Evolutionary conservation across 2,888 invertebrate species (phyloP).

Genomic region (Melanophora roralis): DNA sequence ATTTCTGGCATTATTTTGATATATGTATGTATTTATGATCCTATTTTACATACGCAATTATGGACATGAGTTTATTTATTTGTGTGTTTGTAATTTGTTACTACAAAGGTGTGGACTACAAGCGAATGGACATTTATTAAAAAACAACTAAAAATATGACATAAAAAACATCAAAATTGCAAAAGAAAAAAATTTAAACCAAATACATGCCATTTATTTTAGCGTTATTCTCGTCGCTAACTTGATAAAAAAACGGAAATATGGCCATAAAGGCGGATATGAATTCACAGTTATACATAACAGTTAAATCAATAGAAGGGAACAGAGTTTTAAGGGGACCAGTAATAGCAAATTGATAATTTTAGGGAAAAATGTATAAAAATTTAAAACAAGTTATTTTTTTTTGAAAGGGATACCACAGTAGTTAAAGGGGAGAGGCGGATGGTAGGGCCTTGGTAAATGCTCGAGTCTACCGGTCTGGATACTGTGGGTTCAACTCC

Average conservation of each 20-base stretch:
- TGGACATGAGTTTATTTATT: too few relatives aligned
- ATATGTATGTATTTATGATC: too few relatives aligned
- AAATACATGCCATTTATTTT: conserved; percentile 45
- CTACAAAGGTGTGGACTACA: background rate
- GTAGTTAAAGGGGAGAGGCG: too few relatives aligned
- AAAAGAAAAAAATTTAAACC: conserved; percentile 15
- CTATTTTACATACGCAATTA: too few relatives aligned
- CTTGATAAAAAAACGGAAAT: conserved; percentile 67
- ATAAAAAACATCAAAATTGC: background rate
- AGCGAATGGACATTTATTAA: conserved; percentile 16
- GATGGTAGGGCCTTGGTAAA: too few relatives aligned
- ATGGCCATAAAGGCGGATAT: conserved; percentile 72
- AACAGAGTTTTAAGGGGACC: conserved; percentile 6
- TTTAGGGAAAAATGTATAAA: background rate
- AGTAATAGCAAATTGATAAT: background rate
- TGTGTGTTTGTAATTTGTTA: too few relatives aligned
- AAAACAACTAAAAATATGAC: conserved; percentile 33
- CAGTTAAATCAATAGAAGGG: too few relatives aligned
- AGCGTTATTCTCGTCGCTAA: conserved; percentile 31
- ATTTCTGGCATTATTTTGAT: too few relatives aligned
- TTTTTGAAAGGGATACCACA: too few relatives aligned
- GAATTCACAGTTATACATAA: conserved; percentile 50
- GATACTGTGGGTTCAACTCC: too few relatives aligned
- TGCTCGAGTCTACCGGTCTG: too few relatives aligned
- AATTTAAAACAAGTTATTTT: too few relatives aligned